Evolutionary conservation across 2,888 invertebrate genomes (phyloP).

Genomic region (Zele albiditarsus): DNA sequence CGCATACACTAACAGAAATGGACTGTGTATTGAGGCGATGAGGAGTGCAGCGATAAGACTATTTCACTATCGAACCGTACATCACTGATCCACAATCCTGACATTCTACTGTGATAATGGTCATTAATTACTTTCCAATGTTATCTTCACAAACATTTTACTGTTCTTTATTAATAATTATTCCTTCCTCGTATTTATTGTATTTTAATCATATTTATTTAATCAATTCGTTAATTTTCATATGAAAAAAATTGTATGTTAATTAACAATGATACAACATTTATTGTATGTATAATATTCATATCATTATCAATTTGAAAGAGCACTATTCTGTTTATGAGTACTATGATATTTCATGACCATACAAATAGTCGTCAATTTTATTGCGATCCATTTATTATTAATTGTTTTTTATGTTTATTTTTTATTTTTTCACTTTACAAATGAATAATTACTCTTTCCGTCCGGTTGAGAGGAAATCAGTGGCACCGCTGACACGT

Average conservation of each 20-base stretch:
- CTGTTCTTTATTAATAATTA: background rate
- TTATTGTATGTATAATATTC: background rate
- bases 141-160: background rate
- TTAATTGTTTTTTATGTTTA: background rate
- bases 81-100: conserved; percentile 28
- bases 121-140: background rate
- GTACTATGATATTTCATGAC: background rate
- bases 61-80: conserved; percentile 16
- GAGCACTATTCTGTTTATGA: background rate
- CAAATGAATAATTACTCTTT: background rate
- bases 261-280: background rate
- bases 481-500: background rate
- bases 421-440: background rate
- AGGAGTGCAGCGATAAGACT: background rate
- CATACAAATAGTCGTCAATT: background rate
- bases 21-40: background rate
- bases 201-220: no score
- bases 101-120: background rate
- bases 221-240: no score
- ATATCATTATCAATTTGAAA: background rate
- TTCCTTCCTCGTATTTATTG: no score
- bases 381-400: background rate
- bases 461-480: background rate
- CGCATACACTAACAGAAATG: background rate
- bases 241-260: no score